phyloP scores from a whole-genome alignment of 2,113 vertebrate genomes.

The Gymnobelideus leadbeateri region DNA sequence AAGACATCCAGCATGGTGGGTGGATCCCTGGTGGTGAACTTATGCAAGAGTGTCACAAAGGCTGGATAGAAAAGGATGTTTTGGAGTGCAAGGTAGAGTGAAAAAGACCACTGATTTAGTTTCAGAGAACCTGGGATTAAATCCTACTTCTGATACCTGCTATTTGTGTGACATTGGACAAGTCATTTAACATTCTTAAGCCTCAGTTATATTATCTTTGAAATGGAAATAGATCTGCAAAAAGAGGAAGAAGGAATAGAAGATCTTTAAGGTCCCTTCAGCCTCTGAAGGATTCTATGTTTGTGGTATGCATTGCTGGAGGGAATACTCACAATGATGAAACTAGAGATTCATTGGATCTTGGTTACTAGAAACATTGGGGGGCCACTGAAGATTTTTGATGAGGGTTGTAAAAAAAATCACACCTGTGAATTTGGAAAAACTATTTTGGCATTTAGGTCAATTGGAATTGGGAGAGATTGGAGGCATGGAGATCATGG shows the following conservation, averaged over 20 bases:
- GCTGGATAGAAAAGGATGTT: not conserved
- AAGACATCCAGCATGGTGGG: not conserved
- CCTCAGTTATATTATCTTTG: not conserved
- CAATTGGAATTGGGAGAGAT: not conserved
- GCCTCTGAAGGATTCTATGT: not conserved
- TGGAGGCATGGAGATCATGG: not conserved
- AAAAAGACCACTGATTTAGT: not conserved
- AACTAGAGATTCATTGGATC: not conserved
- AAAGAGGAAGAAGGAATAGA: not conserved
- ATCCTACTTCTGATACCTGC: not conserved
- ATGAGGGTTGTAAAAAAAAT: not conserved
- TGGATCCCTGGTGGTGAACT: not conserved
- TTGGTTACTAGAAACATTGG: not conserved
- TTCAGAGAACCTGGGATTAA: not conserved
- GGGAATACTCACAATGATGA: not conserved
- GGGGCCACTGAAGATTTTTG: not conserved
- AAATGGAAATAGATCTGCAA: not conserved
- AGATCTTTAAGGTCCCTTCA: not conserved
- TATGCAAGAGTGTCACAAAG: not conserved
- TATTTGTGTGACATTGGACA: not conserved
- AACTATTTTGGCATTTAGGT: not conserved
- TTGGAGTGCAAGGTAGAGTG: not conserved
- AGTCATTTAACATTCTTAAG: not conserved
- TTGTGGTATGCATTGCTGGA: not conserved
- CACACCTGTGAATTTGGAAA: not conserved